phyloP scores from a whole-genome alignment of 2,797 vertebrate genomes.

The Eulemur mongoz region DNA sequence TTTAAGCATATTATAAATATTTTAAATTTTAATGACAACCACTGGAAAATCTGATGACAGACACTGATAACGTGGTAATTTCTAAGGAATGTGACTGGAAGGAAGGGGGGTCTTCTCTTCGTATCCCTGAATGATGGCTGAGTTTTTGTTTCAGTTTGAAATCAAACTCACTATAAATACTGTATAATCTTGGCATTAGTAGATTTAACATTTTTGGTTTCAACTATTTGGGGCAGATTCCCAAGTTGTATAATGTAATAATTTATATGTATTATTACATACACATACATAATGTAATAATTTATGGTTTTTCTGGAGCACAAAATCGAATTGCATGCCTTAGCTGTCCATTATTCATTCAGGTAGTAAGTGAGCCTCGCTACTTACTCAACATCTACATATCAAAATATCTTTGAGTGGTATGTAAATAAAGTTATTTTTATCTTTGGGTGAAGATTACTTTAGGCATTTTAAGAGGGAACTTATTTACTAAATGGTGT shows the following conservation, averaged over 20 bases:
- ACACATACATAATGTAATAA: not conserved
- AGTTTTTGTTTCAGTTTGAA: not conserved
- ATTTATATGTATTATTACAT: not conserved
- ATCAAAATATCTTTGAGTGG: not conserved
- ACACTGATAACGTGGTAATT: not conserved
- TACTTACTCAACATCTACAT: not conserved
- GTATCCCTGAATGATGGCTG: not conserved
- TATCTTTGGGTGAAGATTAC: not conserved
- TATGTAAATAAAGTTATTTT: not conserved
- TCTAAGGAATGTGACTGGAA: not conserved
- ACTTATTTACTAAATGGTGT: not conserved
- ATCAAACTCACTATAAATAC: not conserved
- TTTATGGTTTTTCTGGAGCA: conserved; percentile 29
- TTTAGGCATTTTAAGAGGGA: not conserved
- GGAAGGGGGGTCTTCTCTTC: not conserved
- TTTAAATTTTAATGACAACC: not conserved
- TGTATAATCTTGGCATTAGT: not conserved
- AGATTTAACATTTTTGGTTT: not conserved
- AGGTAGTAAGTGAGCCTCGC: not conserved
- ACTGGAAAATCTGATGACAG: not conserved
- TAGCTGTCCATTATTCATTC: not conserved
- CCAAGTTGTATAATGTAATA: not conserved
- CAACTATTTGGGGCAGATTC: not conserved
- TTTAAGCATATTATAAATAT: not conserved
- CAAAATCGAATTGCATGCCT: not conserved